Evolutionary conservation across 2,797 vertebrate genomes (phyloP).

Genomic region (Mormyrus hasselquistii): DNA sequence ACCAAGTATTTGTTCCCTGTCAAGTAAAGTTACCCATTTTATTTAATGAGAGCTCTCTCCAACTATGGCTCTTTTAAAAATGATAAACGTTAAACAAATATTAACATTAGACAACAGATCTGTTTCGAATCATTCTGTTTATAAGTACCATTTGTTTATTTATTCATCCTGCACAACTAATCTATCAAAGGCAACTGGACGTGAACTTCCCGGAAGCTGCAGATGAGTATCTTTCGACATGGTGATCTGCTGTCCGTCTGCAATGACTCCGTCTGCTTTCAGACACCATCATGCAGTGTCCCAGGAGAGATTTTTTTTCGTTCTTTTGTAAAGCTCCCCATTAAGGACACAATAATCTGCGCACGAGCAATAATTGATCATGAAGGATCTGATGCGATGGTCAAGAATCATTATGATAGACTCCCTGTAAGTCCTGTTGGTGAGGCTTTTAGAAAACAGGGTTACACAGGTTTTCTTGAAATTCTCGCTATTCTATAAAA

Average conservation of each 20-base stretch:
- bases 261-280: slow-evolving; percentile 25
- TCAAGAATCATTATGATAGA: not conserved
- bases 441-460: not conserved
- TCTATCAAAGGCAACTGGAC: slow-evolving; percentile 37
- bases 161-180: slow-evolving; percentile 21
- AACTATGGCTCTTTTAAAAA: not conserved
- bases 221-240: slow-evolving; percentile 41
- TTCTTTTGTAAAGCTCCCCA: slow-evolving; percentile 33
- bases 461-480: not conserved
- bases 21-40: not conserved
- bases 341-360: not conserved
- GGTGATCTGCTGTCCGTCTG: slow-evolving; percentile 29
- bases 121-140: not conserved
- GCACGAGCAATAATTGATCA: not conserved
- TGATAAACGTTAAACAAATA: not conserved
- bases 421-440: not conserved
- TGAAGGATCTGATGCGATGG: not conserved
- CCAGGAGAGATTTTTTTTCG: slow-evolving; percentile 34
- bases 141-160: slow-evolving; percentile 17
- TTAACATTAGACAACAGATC: not conserved
- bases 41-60: not conserved
- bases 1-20: not conserved
- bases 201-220: slow-evolving; percentile 43
- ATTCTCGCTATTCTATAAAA: not conserved
- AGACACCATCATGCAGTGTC: slow-evolving; percentile 33